These are phyloP conservation scores for Sylvietta virens DNA, from an alignment of 2,113 vertebrate genomes.

Conservation along the genomic window DNA sequence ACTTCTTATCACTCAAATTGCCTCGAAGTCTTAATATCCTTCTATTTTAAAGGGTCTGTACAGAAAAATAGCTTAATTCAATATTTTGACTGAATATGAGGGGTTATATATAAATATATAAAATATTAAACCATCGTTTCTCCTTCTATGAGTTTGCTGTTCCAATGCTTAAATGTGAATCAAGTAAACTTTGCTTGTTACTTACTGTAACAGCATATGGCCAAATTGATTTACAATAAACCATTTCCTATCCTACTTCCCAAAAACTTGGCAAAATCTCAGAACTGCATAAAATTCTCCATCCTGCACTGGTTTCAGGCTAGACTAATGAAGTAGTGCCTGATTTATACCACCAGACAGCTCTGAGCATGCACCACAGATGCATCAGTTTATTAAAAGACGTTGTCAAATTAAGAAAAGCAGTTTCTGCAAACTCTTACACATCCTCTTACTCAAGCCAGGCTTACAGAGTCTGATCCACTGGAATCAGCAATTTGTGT, in stretches of 20 bases:
- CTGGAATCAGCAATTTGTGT: neutral
- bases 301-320: neutral
- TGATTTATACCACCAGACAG: neutral
- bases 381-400: neutral
- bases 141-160: neutral
- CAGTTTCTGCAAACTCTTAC: neutral
- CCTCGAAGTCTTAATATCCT: neutral
- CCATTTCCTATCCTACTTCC: neutral
- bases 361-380: neutral
- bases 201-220: neutral
- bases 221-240: conserved; percentile 1
- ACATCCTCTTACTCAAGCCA: neutral
- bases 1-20: neutral
- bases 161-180: neutral
- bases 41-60: neutral
- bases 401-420: neutral
- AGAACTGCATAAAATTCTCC: neutral
- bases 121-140: neutral
- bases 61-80: neutral
- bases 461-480: neutral
- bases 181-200: neutral
- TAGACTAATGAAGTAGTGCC: neutral
- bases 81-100: neutral
- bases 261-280: neutral
- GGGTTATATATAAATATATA: neutral